Evolutionary conservation across 2,797 vertebrate genomes (phyloP), one percentile per base, ranked within the genome.

Genomic region (Myoxocephalus aenaeus): DNA sequence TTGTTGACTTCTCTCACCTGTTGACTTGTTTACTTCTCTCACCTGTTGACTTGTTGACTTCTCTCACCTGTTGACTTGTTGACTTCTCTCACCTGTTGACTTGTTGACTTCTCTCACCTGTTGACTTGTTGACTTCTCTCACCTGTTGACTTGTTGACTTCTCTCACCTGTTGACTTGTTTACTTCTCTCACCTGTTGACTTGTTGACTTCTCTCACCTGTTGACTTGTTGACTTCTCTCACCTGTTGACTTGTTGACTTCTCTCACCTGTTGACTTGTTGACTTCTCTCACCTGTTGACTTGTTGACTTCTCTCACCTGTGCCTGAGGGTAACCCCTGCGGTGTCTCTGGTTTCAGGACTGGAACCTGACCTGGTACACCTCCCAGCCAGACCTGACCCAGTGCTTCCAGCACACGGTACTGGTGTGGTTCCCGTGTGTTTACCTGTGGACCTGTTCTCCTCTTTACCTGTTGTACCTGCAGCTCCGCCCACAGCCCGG

Each of bases 301-400:
- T 1, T 32, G 14, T 57, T 29, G 17, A 17, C 15, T 10, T 1
- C 3, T 1, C 32, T 59, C 13, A 18, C 17, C 22, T 44, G 15
- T 7, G 53, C 25, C 6, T 50, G 4, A 58, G 17, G 12, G 51
- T 53, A 4, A 5, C 42, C 67, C n/a, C 15, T 67, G 22, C 1
- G 2, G n/a, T 63, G 56, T 36, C 44, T 73, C 6, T 80, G 67
- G 15, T 77, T 59, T 68, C 73, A 98, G 97, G 96, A 97, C 34
- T 96, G 95, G 96, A 97, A 97, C 40, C 51, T 95, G 74, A 97
- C 97, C 1, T 98, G 97, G 97, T 71, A 97, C 86, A 96, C 96
- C 13, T 90, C 95, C 73, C 92, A 77, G 53, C 97, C 97, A 0
- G 96, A 97, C 84, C 95, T 98, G 87, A 97, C 96, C 42, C 93